These are phyloP conservation scores for Chunga burmeisteri DNA, from an alignment of 2,113 vertebrate genomes.

Conservation along the genomic window DNA sequence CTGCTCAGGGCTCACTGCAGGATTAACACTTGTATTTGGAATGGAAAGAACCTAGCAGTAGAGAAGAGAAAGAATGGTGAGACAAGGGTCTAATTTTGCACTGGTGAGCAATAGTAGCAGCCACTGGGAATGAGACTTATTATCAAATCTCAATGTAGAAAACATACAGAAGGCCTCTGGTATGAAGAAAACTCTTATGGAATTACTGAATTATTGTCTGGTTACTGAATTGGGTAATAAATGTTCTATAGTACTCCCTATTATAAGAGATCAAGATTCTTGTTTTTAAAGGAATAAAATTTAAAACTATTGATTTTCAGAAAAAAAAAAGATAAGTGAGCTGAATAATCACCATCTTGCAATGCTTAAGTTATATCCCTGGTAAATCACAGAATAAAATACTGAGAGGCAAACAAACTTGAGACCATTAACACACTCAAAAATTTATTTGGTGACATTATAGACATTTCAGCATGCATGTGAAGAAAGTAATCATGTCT, in stretches of 20 bases:
- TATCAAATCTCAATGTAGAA: not conserved
- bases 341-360: not conserved
- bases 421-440: not conserved
- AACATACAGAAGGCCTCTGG: not conserved
- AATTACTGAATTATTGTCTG: not conserved
- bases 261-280: not conserved
- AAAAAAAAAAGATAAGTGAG: not conserved
- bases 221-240: not conserved
- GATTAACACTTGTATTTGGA: not conserved
- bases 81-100: not conserved
- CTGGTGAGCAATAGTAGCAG: not conserved
- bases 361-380: not conserved
- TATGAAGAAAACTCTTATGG: not conserved
- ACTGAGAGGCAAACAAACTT: not conserved
- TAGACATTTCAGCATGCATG: not conserved
- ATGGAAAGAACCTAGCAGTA: not conserved
- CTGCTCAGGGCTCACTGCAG: not conserved
- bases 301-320: not conserved
- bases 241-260: not conserved
- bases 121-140: not conserved
- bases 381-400: not conserved
- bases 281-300: not conserved
- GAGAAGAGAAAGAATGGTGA: not conserved
- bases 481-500: not conserved
- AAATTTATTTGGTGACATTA: not conserved